Evolutionary conservation across 2,797 vertebrate genomes (phyloP), one percentile per base, ranked within the genome.

Genomic region (Synanceia verrucosa): DNA sequence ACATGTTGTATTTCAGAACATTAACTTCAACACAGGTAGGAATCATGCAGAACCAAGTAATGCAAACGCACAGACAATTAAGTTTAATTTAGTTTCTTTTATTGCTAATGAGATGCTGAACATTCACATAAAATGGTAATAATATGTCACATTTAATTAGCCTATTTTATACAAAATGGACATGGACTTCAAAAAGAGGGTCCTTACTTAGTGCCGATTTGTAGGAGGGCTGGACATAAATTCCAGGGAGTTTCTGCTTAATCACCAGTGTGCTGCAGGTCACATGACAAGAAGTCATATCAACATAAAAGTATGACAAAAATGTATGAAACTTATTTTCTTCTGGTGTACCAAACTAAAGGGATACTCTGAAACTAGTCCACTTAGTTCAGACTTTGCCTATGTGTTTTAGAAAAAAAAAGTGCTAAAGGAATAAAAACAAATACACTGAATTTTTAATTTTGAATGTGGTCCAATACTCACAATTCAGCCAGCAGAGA

Each of bases 401-500:
- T 23, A 0, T 18, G 28, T 14, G 5, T 41, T 58, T 65, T 29
- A 18, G 16, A 56, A 51, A 12, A 53, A 14, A 31, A 3, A 59
- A 18, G 29, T 13, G 1, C 14, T 1, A 64, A 46, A 18, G 1
- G 7, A 41, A 53, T 11, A 23, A 7, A 48, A 23, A 18, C 13
- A 33, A 56, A 52, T 1, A 12, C 62, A 66, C 2, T 48, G 2
- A 47, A 57, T 18, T 29, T 65, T 14, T 2, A 36, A 23, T 23
- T 57, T 1, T 29, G n/a, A 65, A n/a, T 13, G 11, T 37, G 2
- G 3, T 62, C 5, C 14, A 67, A 28, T 85, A 96, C 97, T 81
- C 92, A 99, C 98, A 99, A 99, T 88, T 99, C 98, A 34, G 98
- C 97, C 43, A 99, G 95, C 41, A 99, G 94, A 1, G 98, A 99